phyloP scores from a whole-genome alignment of 1,140 invertebrate species.

The Tetragonula clypearis region DNA sequence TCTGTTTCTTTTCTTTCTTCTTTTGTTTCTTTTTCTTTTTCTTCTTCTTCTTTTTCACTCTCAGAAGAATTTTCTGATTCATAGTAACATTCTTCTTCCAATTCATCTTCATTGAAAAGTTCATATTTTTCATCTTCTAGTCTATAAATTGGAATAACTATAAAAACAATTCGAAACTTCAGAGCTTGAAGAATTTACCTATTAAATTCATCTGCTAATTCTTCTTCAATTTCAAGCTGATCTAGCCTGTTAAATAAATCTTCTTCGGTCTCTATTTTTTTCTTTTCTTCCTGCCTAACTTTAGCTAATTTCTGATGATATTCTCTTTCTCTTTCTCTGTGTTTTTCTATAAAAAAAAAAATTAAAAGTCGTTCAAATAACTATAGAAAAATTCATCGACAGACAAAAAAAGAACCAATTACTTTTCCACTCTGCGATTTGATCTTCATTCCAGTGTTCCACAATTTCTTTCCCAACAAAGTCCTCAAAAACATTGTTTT shows the following conservation, averaged over 20 bases:
- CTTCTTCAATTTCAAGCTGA: conserved; percentile 83
- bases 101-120: conserved; percentile 62
- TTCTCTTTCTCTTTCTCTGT: conserved; percentile 80
- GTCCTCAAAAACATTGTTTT: conserved; percentile 74
- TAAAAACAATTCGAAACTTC: conserved; percentile 13
- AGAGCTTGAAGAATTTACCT: conserved; percentile 63
- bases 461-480: conserved; percentile 79
- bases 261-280: conserved; percentile 76
- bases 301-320: conserved; percentile 79
- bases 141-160: conserved; percentile 50
- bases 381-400: background rate
- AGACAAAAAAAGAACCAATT: conserved; percentile 45
- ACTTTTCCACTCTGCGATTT: conserved; percentile 83
- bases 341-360: conserved; percentile 75
- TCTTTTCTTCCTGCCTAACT: conserved; percentile 69
- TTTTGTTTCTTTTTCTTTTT: conserved; percentile 15
- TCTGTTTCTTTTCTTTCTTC: conserved; percentile 47
- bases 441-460: conserved; percentile 83
- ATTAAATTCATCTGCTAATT: conserved; percentile 80
- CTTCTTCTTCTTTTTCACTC: conserved; percentile 46
- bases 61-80: conserved; percentile 60
- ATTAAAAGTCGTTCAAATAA: background rate
- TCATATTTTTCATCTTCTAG: conserved; percentile 60
- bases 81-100: conserved; percentile 61
- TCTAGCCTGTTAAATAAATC: conserved; percentile 81